Base-by-base conservation (phyloP, 2,113 vertebrate genomes). In the Otocyon megalotis region DNA sequence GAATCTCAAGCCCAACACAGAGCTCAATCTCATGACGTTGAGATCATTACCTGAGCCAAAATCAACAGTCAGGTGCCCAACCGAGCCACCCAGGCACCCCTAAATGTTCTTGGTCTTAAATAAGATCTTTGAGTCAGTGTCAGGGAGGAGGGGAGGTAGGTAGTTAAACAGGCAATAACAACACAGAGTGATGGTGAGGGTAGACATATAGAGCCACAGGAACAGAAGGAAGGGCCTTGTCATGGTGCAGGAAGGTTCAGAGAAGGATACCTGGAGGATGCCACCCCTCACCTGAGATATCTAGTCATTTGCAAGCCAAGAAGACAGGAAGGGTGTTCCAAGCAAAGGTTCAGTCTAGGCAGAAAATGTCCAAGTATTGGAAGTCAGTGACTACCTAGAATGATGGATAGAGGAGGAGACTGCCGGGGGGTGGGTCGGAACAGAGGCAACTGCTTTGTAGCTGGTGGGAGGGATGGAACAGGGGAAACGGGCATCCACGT, bases 31-130 rank as follows among this genome's bases (percentile, higher is more conserved):
- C 32, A 69, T n/a, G 67, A n/a, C 17, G 10, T 17, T 35, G 67
- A 69, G 67, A 17, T 69, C 32, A 69, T 35, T 32, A 69, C 67
- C 17, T 1, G 32, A 69, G 32, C 67, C 67, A n/a, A 20, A 69
- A 35, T 69, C 32, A 69, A 69, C 32, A 19, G n/a, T 69, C n/a
- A 3, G 67, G 35, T 35, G 67, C 32, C 32, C 67, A 69, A 35
- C 32, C 3, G 67, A 35, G 67, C 67, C 32, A 69, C 67, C 67
- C 67, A 69, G 67, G 17, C 35, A 17, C 67, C 8, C 67, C 67
- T 74, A 96, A 83, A 80, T 2, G 11, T 54, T 71, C 35, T 96
- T 50, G 74, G 43, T 71, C 53, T 96, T 67, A 88, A 62, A 83
- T 24, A 65, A 72, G 63, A 87, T 58, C n/a, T 56, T 56, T 1